Evolutionary conservation across 2,888 invertebrate genomes (phyloP), one percentile per base, ranked within the genome.

Genomic region (Drosophila pseudotakahashii): DNA sequence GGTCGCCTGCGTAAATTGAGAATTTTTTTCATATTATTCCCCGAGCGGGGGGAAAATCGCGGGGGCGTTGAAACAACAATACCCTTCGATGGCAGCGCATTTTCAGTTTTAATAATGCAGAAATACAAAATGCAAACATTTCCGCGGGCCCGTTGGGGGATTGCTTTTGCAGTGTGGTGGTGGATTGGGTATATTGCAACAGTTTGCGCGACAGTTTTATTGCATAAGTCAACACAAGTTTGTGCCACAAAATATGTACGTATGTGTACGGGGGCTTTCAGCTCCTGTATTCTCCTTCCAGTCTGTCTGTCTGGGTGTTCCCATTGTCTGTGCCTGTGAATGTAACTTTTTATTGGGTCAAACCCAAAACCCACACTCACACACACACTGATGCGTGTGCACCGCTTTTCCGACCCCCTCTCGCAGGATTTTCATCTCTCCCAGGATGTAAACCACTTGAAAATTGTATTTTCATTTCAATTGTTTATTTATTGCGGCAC

Each of bases 391-490:
- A n/a, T n/a, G n/a, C n/a, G n/a, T n/a, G n/a, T n/a, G n/a, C n/a
- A n/a, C n/a, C 75, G 37, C 37, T 34, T 16, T 54, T 53, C 60
- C 34, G 45, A 30, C 34, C 61, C 9, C 62, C 62, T 48, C 62
- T 41, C 47, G 26, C 62, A 54, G 45, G 50, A 73, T 55, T 75
- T 71, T 32, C 79, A 51, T 69, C 45, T 68, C 60, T 54, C 47
- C 53, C 42, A 55, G 69, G 68, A 73, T 79, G 78, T 76, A 79
- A 86, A 87, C 89, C 89, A 88, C 85, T 85, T 88, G 85, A 88
- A 87, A 86, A 85, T 85, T 83, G 87, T 83, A 85, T 88, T 85
- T 89, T 87, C 85, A 84, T 85, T 88, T 88, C 89, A 81, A 89
- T 85, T 85, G 87, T 85, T 88, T 89, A 86, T 85, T 86, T 84